Evolutionary conservation across 2,113 vertebrate genomes (phyloP).

Genomic region (Suncus etruscus): DNA sequence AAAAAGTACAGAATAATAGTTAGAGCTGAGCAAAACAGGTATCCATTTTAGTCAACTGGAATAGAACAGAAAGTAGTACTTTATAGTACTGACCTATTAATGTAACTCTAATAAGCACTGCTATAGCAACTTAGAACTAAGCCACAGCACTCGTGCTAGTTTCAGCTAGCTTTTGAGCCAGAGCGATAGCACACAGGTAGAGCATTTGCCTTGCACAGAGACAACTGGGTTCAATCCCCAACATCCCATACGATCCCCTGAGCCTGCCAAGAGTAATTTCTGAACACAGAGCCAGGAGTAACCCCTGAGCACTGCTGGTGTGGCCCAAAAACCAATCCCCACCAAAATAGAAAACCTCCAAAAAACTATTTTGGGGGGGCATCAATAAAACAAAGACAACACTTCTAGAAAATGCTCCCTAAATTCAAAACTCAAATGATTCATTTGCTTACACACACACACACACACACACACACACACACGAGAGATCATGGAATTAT

Average conservation of each 20-base stretch:
- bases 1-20: slow-evolving; percentile 46
- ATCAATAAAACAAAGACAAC: slow-evolving; percentile 56
- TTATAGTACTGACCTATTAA: slow-evolving; percentile 34
- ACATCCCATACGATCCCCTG: too few species aligned
- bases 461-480: too few species aligned
- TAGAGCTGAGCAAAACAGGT: slow-evolving; percentile 1
- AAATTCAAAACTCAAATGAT: neutral
- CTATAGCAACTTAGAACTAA: slow-evolving; percentile 35
- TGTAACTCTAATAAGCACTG: slow-evolving; percentile 4
- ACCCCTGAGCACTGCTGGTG: too few species aligned
- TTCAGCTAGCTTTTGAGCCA: neutral
- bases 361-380: slow-evolving; percentile 36
- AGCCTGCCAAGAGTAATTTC: too few species aligned
- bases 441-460: neutral
- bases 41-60: slow-evolving; percentile 21
- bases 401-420: slow-evolving; percentile 20
- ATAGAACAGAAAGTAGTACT: slow-evolving; percentile 16
- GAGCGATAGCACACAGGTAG: too few species aligned
- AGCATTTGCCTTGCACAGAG: too few species aligned
- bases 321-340: too few species aligned
- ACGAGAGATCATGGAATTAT: neutral
- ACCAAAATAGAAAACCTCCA: too few species aligned
- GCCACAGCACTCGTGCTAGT: neutral
- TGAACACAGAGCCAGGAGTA: too few species aligned
- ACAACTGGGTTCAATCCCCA: too few species aligned